phyloP scores from a whole-genome alignment of 2,797 vertebrate species.

The Arrhamphus sclerolepis region DNA sequence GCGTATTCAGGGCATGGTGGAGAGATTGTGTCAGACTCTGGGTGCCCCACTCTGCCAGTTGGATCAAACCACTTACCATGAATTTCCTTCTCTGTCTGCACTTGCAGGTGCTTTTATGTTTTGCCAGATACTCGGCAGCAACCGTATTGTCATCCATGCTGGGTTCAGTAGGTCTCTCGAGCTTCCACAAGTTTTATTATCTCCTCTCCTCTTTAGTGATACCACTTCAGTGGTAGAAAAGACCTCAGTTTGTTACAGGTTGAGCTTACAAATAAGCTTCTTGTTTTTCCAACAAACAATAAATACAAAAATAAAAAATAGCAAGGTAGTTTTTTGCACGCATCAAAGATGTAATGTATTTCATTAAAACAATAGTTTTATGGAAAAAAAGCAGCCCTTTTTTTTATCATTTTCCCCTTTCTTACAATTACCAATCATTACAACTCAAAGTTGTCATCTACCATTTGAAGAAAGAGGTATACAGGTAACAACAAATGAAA shows the following conservation, averaged over 20 bases:
- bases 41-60: constrained; percentile 84
- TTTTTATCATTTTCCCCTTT: no score
- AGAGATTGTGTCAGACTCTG: constrained; percentile 86
- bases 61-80: constrained; percentile 82
- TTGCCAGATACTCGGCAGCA: background rate
- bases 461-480: no score
- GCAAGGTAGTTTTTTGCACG: background rate
- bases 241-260: no score
- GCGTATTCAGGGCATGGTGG: constrained; percentile 93
- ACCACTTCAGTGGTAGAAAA: no score
- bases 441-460: no score
- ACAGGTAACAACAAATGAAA: no score
- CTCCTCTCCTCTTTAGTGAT: no score
- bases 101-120: constrained; percentile 81
- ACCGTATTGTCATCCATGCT: background rate
- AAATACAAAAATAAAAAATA: background rate
- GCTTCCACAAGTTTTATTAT: background rate
- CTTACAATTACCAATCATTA: no score
- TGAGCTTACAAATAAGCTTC: no score
- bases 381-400: no score
- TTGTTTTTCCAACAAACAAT: background rate
- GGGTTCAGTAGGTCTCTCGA: background rate
- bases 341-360: no score
- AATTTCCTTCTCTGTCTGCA: constrained; percentile 85
- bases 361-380: no score